These are phyloP conservation scores for Tachysurus vachellii DNA, from an alignment of 2,113 vertebrate genomes.

Conservation along the genomic window DNA sequence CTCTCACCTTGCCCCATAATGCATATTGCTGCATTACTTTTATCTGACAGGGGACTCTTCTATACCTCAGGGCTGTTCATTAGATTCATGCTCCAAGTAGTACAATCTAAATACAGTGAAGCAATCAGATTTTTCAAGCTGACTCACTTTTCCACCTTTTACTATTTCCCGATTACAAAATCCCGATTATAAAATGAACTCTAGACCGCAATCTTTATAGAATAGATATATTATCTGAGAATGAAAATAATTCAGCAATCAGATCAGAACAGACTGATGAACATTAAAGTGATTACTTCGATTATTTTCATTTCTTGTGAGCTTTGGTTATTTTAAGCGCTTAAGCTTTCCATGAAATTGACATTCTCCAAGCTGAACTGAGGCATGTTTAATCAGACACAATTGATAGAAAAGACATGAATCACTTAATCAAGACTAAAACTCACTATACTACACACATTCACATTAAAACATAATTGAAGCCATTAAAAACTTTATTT, in stretches of 20 bases:
- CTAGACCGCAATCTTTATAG: background rate
- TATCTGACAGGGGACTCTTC: background rate
- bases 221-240: background rate
- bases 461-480: background rate
- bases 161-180: background rate
- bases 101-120: background rate
- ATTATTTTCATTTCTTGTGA: background rate
- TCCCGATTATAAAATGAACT: background rate
- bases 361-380: background rate
- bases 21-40: background rate
- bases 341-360: background rate
- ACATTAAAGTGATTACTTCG: background rate
- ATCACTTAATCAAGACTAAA: background rate
- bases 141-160: background rate
- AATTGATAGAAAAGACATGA: background rate
- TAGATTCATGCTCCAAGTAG: background rate
- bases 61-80: background rate
- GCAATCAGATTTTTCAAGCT: background rate
- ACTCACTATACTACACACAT: no score
- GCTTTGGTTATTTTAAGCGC: background rate
- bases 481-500: background rate
- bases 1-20: background rate
- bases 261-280: background rate
- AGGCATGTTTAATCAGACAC: background rate
- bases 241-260: background rate